Percentiles rank a stretch among this genome's conserved stretches.
Conservation (phyloP, 2,113 vertebrate species). For the Zonotrichia leucophrys region DNA sequence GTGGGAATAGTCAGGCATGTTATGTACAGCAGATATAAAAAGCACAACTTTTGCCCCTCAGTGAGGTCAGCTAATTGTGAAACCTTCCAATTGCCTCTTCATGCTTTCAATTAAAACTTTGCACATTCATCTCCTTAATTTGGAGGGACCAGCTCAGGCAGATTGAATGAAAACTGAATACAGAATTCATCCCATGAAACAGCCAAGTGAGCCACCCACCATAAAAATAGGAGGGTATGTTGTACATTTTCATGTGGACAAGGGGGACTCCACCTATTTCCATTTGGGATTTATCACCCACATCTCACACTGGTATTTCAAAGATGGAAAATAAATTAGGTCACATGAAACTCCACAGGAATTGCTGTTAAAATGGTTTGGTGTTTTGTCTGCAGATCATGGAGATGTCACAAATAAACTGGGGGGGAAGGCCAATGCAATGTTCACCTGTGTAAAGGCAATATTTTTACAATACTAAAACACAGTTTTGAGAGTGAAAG, state of each 20-base stretch:
- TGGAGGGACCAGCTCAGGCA: not conserved
- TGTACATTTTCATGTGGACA: not conserved
- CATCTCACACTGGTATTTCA: not conserved
- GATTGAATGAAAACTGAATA: not conserved
- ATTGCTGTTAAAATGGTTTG: not conserved
- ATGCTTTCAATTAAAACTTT: not conserved
- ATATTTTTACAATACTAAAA: not conserved
- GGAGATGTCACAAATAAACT: not conserved
- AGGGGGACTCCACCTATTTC: not conserved
- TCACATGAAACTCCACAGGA: not conserved
- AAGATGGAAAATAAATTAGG: not conserved
- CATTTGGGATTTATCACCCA: not conserved
- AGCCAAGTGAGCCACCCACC: not conserved
- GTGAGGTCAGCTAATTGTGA: not conserved
- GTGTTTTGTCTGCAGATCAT: not conserved
- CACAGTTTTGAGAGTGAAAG: not conserved
- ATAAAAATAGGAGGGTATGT: not conserved
- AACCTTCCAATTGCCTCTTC: not conserved
- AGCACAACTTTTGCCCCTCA: not conserved
- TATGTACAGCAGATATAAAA: not conserved
- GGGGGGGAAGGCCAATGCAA: not conserved
- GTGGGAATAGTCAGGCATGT: not conserved
- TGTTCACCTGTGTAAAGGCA: not conserved
- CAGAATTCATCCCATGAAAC: not conserved
- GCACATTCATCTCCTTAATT: not conserved